Evolutionary conservation across 2,797 vertebrate genomes (phyloP).

Genomic region (Sternarchorhynchus goeldii): DNA sequence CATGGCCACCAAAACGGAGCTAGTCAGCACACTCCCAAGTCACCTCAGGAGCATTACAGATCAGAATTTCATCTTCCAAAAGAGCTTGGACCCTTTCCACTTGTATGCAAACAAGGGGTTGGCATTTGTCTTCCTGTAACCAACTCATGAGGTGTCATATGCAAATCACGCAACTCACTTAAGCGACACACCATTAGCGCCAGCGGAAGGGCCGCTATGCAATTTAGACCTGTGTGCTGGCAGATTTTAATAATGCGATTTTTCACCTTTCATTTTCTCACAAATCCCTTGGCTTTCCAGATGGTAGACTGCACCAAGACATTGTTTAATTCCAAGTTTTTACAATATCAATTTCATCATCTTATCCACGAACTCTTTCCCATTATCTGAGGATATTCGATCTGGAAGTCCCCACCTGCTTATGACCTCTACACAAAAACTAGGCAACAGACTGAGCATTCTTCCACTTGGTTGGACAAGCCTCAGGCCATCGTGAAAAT

Average conservation of each 20-base stretch:
- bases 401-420: not conserved
- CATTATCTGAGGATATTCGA: not conserved
- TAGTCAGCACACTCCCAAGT: constrained; percentile 42
- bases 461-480: not conserved
- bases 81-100: too few relatives aligned
- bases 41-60: not conserved
- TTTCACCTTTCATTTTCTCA: constrained; percentile 3
- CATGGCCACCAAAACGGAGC: constrained; percentile 37
- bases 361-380: not conserved
- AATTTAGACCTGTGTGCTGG: constrained; percentile 1
- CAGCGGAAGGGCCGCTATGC: constrained; percentile 3
- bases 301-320: not conserved
- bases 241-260: not conserved
- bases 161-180: constrained; percentile 3
- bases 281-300: not conserved
- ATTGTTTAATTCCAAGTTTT: not conserved
- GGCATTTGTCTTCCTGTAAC: not conserved
- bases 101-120: not conserved
- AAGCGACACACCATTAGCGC: constrained; percentile 5
- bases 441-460: not conserved
- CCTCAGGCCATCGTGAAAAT: constrained; percentile 11
- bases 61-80: not conserved
- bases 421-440: not conserved
- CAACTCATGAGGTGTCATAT: constrained; percentile 20
- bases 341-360: not conserved